A percentile compares a stretch with the other conserved stretches of the same genome.
phyloP scores from a whole-genome alignment of 2,797 vertebrate genomes.

The Adrianichthys oophorus region DNA sequence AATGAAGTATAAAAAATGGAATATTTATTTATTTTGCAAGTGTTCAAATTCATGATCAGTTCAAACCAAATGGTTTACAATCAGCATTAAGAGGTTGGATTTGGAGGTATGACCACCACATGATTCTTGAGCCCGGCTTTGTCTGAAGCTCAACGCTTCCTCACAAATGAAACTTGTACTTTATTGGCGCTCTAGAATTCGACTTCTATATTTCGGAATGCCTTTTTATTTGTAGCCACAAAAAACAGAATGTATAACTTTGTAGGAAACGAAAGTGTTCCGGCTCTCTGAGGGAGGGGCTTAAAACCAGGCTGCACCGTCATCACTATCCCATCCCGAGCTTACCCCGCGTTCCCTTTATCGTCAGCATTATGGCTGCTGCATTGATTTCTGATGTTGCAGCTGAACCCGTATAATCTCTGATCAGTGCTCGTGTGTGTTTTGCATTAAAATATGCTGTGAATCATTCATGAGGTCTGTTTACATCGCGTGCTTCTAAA shows the following conservation, averaged over 20 bases:
- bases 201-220: no score
- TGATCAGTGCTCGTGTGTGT: constrained; percentile 5
- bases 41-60: no score
- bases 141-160: no score
- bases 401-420: constrained; percentile 6
- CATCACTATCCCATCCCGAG: background rate
- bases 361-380: constrained; percentile 16
- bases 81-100: no score
- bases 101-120: no score
- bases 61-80: no score
- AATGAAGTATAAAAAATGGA: no score
- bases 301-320: background rate
- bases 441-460: constrained; percentile 1
- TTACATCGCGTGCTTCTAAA: background rate
- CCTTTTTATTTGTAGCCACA: no score
- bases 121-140: no score
- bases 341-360: constrained; percentile 11
- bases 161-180: no score
- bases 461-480: constrained; percentile 39
- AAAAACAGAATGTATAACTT: background rate
- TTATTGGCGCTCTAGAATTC: no score
- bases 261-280: background rate
- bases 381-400: constrained; percentile 20
- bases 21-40: no score
- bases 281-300: background rate